A percentile compares a stretch with the other conserved stretches of the same genome.
These are phyloP conservation scores for Salvelinus sp. DNA, from an alignment of 2,113 vertebrate species.

Conservation along the genomic window DNA sequence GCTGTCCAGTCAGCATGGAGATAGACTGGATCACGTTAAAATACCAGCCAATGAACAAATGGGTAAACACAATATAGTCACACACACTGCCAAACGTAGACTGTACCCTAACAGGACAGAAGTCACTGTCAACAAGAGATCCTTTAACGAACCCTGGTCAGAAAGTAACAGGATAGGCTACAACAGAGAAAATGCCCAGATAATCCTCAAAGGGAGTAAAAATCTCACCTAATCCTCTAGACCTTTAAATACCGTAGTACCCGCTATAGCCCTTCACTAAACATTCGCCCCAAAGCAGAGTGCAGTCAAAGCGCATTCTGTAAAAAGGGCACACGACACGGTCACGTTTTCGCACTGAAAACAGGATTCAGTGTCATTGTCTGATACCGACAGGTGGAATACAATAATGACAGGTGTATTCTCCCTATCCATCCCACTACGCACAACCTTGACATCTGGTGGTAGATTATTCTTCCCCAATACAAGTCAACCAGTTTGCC, in stretches of 20 bases:
- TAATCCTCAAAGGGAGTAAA: neutral
- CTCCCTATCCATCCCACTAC: neutral
- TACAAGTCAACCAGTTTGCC: neutral
- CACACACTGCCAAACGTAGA: neutral
- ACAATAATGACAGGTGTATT: neutral
- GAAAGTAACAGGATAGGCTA: neutral
- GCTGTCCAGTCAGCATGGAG: conserved; percentile 31
- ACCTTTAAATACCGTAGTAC: neutral
- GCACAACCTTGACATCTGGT: neutral
- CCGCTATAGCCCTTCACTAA: neutral
- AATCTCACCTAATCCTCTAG: neutral
- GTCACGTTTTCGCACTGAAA: neutral
- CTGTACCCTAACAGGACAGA: neutral
- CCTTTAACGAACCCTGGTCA: neutral
- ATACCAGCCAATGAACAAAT: conserved; percentile 17
- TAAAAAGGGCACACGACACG: neutral
- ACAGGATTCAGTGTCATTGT: neutral
- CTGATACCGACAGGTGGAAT: no score
- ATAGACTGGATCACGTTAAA: conserved; percentile 1
- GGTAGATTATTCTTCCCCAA: neutral
- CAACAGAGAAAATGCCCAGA: neutral
- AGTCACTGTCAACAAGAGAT: neutral
- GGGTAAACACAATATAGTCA: conserved; percentile 14
- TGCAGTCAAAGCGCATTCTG: neutral
- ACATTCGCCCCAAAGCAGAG: neutral